These are phyloP conservation scores for Drosophila baimaii DNA, from an alignment of 1,140 invertebrate species.

Conservation along the genomic window DNA sequence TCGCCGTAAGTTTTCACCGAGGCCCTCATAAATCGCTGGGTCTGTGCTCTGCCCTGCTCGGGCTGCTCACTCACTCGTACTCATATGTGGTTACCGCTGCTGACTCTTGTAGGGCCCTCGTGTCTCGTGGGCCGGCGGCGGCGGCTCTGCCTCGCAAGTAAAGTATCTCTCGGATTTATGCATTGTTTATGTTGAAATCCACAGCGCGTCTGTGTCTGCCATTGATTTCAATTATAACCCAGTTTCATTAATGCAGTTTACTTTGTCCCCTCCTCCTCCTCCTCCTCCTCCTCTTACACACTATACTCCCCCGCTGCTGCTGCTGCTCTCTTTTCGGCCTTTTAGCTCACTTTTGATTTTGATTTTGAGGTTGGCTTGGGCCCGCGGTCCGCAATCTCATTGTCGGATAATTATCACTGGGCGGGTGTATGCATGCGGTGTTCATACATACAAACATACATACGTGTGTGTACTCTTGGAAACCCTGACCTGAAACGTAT, in stretches of 20 bases:
- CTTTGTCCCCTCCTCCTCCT: constrained; percentile 20
- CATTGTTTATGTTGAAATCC: constrained; percentile 72
- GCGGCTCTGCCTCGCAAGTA: constrained; percentile 38
- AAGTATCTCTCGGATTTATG: constrained; percentile 60
- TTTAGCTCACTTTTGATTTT: constrained; percentile 25
- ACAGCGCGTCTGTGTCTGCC: constrained; percentile 39
- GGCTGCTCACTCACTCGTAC: constrained; percentile 2
- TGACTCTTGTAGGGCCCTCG: constrained; percentile 54
- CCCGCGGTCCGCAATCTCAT: constrained; percentile 55
- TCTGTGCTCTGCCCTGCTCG: constrained; percentile 20
- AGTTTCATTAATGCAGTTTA: constrained; percentile 70
- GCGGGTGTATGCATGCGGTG: constrained; percentile 15
- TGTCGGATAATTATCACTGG: constrained; percentile 76
- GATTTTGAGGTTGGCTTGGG: constrained; percentile 45
- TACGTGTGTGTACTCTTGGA: constrained; percentile 63
- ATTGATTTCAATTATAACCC: constrained; percentile 80
- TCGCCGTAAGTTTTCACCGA: constrained; percentile 35
- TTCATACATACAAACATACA: too few relatives aligned
- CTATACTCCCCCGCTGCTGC: not conserved
- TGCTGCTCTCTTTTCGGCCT: constrained; percentile 32
- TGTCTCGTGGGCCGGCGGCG: constrained; percentile 29
- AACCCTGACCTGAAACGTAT: constrained; percentile 78
- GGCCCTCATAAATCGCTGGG: constrained; percentile 52
- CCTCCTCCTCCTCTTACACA: constrained; percentile 4
- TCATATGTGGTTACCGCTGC: constrained; percentile 46